Conservation (phyloP, 1,140 invertebrate genomes). For the Grapholita molesta region DNA sequence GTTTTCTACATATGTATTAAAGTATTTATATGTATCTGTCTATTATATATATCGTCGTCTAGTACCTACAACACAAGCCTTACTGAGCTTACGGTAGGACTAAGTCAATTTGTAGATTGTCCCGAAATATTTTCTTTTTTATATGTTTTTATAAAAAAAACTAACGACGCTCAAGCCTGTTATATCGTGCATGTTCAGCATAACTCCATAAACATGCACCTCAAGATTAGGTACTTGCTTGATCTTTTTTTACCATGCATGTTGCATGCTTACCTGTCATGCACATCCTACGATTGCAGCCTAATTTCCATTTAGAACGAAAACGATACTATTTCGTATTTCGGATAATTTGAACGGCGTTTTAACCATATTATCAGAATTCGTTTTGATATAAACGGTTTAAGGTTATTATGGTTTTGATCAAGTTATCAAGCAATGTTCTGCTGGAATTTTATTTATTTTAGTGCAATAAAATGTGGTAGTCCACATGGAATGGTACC, state of each 20-base stretch:
- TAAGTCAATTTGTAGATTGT: too few species aligned
- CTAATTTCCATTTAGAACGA: slow-evolving; percentile 27
- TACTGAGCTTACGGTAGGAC: too few species aligned
- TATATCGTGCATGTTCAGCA: neutral
- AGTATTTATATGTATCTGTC: too few species aligned
- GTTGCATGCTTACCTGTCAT: neutral
- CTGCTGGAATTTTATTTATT: neutral
- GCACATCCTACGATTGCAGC: slow-evolving; percentile 5
- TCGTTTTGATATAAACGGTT: neutral
- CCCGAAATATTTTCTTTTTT: too few species aligned
- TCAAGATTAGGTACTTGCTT: neutral
- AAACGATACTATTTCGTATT: slow-evolving; percentile 12
- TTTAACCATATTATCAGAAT: neutral
- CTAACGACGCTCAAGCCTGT: neutral
- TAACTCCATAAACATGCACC: too few species aligned
- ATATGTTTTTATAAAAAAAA: too few species aligned
- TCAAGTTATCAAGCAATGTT: neutral
- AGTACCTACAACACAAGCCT: too few species aligned
- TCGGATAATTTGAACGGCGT: slow-evolving; percentile 2
- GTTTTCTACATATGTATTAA: too few species aligned
- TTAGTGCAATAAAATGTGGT: neutral
- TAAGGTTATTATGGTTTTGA: neutral
- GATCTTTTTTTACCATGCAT: neutral
- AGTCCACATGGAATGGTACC: too few species aligned
- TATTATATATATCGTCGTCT: too few species aligned